Percentiles rank a stretch among this genome's conserved stretches.
Evolutionary conservation across 2,113 vertebrate species (phyloP).

Genomic region (Seriola aureovittata): DNA sequence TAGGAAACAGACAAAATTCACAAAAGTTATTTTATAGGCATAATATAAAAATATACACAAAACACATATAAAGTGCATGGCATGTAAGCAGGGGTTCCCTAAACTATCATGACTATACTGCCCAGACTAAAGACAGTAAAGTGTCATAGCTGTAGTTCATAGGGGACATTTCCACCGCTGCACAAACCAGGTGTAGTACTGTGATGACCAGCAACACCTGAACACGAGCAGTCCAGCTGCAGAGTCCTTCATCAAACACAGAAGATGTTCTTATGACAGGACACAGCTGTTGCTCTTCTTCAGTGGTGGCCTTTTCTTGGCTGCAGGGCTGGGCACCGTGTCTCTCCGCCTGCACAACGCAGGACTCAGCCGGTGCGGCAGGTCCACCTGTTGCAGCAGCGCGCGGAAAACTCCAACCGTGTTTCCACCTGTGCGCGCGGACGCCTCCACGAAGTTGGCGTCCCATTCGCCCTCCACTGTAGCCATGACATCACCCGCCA

Average conservation of each 20-base stretch:
- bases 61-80: conserved; percentile 20
- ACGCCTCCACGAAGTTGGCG: conserved; percentile 79
- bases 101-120: background rate
- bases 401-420: conserved; percentile 73
- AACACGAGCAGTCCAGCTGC: conserved; percentile 47
- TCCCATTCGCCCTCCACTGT: conserved; percentile 78
- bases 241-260: background rate
- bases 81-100: background rate
- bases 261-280: conserved; percentile 61
- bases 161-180: background rate
- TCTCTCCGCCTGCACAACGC: conserved; percentile 65
- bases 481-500: conserved; percentile 60
- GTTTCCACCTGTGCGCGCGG: conserved; percentile 78
- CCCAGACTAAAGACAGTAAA: background rate
- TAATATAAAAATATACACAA: background rate
- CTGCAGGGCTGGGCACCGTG: conserved; percentile 40
- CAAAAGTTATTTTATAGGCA: conserved; percentile 43
- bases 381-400: conserved; percentile 75
- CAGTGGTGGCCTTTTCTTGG: conserved; percentile 44
- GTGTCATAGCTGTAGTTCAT: background rate
- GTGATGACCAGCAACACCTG: conserved; percentile 2
- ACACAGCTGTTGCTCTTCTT: conserved; percentile 78
- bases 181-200: background rate
- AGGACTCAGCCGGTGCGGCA: conserved; percentile 70
- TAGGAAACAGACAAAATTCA: background rate